Base-by-base conservation (phyloP, 1,140 invertebrate genomes). In the Listronotus bonariensis region DNA sequence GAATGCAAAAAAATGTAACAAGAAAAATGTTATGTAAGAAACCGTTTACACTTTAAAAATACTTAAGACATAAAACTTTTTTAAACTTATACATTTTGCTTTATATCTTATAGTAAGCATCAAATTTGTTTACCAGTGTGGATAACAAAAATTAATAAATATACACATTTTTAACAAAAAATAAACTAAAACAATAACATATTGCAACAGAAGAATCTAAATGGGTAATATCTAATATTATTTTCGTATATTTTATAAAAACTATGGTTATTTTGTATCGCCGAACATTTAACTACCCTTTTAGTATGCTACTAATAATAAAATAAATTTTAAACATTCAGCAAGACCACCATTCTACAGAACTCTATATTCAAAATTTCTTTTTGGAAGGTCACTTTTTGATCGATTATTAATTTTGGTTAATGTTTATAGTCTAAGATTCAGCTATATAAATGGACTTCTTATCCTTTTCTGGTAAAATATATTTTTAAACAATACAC, bases 291-390 rank as follows among this genome's bases (percentile, higher is more conserved):
- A 67, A 67, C 38, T 55, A 56, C 43, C 51, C 42, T 49, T 67
- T 62, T 62, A 51, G 53, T 67, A 67, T 56, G 34, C 53, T 67
- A 67, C 58, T n/a, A 67, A 56, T 67, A 67, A 53, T 62, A 67
- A 67, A 67, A 67, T 67, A 67, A 55, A 61, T 54, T 56, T 62
- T 66, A 66, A 66, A 66, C 51, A 46, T 59, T 55, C 64, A 56
- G 56, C 43, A 66, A 66, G 49, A 59, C 49, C 36, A 59, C 51
- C 52, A 59, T 54, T 55, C 32, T 66, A 66, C 53, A 51, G 38
- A 56, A 48, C 34, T 51, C 45, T 66, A 31, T 60, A 66, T 55
- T 32, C 56, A 66, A 59, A 59, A 58, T 48, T 46, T 46, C 41
- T 31, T 48, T 65, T 66, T 60, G 56, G 38, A 66, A 66, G 64